phyloP scores from a whole-genome alignment of 2,888 invertebrate genomes.

The Agrotis exclamationis region DNA sequence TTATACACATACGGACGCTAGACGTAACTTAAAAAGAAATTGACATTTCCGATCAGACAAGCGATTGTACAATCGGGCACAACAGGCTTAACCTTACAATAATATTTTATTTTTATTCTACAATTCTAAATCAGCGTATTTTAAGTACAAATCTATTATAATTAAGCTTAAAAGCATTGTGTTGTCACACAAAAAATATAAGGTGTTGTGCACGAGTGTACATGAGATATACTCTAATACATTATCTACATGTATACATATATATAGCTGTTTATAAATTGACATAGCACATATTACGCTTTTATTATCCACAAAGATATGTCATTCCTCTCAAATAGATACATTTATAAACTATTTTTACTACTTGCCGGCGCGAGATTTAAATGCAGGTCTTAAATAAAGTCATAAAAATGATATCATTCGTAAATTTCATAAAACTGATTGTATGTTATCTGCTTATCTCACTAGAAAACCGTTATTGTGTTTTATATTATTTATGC shows the following conservation, averaged over 20 bases:
- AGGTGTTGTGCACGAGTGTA: constrained; percentile 81
- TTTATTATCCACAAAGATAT: constrained; percentile 76
- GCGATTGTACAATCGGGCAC: constrained; percentile 80
- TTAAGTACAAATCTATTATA: constrained; percentile 78
- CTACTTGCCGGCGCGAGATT: constrained; percentile 58
- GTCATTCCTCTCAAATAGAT: constrained; percentile 73
- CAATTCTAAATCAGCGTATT: constrained; percentile 69
- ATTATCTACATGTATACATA: constrained; percentile 60
- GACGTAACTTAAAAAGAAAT: constrained; percentile 58
- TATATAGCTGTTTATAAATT: constrained; percentile 66
- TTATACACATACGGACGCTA: constrained; percentile 61
- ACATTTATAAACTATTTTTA: constrained; percentile 64
- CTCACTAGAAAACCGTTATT: background rate
- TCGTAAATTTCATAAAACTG: background rate
- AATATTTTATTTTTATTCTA: constrained; percentile 64
- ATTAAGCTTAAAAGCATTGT: constrained; percentile 80
- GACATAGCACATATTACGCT: constrained; percentile 61
- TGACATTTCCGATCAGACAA: constrained; percentile 72
- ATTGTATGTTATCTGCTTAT: constrained; percentile 15
- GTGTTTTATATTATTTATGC: background rate
- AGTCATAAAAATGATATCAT: background rate
- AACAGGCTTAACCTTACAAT: constrained; percentile 67
- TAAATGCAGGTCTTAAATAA: constrained; percentile 24
- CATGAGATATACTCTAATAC: constrained; percentile 63
- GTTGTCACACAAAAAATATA: constrained; percentile 79